Evolutionary conservation across 2,113 vertebrate species (phyloP).

Genomic region (Peromyscus californicus): DNA sequence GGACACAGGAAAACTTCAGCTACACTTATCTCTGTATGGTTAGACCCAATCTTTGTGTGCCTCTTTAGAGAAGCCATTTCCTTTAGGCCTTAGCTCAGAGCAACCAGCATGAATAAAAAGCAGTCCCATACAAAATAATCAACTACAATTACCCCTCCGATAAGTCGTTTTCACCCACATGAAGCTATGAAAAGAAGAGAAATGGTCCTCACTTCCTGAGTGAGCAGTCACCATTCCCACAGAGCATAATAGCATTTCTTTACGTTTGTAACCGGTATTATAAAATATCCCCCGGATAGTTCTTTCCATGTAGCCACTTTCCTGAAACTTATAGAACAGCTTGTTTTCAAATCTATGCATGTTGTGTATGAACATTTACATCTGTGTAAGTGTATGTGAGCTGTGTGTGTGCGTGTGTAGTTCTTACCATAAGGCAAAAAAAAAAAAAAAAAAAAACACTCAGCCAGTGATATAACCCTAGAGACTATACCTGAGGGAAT

Average conservation of each 20-base stretch:
- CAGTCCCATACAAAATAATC: not conserved
- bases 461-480: not conserved
- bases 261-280: not conserved
- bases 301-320: not conserved
- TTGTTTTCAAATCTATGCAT: not conserved
- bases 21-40: no score
- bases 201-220: not conserved
- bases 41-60: not conserved
- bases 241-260: not conserved
- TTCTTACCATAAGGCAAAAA: no score
- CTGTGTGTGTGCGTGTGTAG: not conserved
- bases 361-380: not conserved
- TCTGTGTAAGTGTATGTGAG: not conserved
- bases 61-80: not conserved
- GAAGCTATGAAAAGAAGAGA: slow-evolving; percentile 3
- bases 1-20: no score
- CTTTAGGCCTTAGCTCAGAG: not conserved
- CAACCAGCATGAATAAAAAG: not conserved
- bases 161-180: not conserved
- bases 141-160: not conserved
- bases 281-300: not conserved
- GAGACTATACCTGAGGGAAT: not conserved
- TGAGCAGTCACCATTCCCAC: not conserved
- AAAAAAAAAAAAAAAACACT: not conserved
- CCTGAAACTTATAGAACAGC: not conserved